Evolutionary conservation across 2,113 vertebrate species (phyloP), one percentile per base, ranked within the genome.

Genomic region (Coracopsis vasa): DNA sequence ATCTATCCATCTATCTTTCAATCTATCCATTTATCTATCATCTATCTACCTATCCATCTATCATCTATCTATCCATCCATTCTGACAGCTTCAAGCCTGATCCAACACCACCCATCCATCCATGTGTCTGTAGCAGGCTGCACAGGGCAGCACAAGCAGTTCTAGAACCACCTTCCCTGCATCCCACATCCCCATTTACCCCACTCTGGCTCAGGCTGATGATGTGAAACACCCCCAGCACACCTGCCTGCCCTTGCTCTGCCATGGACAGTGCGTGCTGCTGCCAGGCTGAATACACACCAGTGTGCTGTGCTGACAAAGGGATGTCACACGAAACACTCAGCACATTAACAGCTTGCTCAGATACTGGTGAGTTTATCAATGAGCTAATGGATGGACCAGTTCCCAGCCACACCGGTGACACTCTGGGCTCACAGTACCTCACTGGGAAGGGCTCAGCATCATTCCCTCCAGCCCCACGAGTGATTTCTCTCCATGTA

Each of bases 191-290:
- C 31, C 16, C 47, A 16, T 8, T 71, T 39, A 29, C 29, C 27
- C 61, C 18, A 4, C 12, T 44, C n/a, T 27, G 28, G 24, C 31
- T 39, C 11, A 20, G 60, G 16, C 11, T 3, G 31, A 17, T 8
- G 42, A 20, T 21, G 7, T 35, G 29, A 61, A 81, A 45, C 19
- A 35, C 7, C 33, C n/a, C 35, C 5, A 1, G 50, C 35, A 48
- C 72, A 20, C 31, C 44, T 4, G 27, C 28, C 56, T 47, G 65
- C 66, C n/a, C n/a, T 3, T 1, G 39, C 73, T 15, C n/a, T 18
- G 39, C 74, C 72, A 7, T 0, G 25, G 60, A 19, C n/a, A 24
- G 3, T 0, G 2, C 2, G 7, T 4, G 70, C 50, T 48, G 5
- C 35, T 16, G 16, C 18, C 56, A n/a, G 54, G 65, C 39, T 19